Base-by-base conservation (phyloP, 2,888 invertebrate genomes). In the Trachelus stipa region DNA sequence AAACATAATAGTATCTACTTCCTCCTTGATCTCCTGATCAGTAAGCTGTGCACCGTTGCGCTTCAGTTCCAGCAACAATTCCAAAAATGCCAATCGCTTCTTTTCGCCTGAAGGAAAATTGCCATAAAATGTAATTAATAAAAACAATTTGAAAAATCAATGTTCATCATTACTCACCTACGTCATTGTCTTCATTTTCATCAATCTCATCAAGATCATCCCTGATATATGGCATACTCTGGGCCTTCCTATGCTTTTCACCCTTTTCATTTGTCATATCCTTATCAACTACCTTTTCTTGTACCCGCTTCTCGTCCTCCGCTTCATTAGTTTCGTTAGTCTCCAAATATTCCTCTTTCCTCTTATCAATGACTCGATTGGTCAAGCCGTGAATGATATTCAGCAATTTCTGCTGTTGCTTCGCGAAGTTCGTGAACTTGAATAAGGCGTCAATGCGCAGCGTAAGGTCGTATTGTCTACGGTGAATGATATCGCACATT, bases 1-100 rank as follows among this genome's bases (percentile, higher is more conserved):
- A 90, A 96, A 96, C 96, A 97, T 96, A 85, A 97, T 96, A 0
- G 96, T 96, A 88, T 96, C 95, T 0, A 96, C 96, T 93, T 97
- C 96, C 89, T 97, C 96, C 85, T 95, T 95, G 84, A 97, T 96
- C 92, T 97, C 96, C 81, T 95, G 94, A 81, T 96, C 96, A 35
- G 94, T 94, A 77, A 96, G 93, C 71, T 93, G 94, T 77, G 93
- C 95, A 12, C 95, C 95, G 79, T 95, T 95, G 82, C 95, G 95
- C 79, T 96, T 94, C 85, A 96, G 94, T 90, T 97, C 96, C 76
- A 98, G 93, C 85, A 98, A 93, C 82, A 97, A 93, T 92, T 98
- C 98, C 84, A 98, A 93, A 92, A 98, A 98, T 75, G 98, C 98
- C 76, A 97, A 92, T 85, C 97, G 94, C 87, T 95, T 95, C 92